These are phyloP conservation scores for Holothuria glaberrima DNA, from an alignment of 35 echinoderm and acorn worm species.

Conservation along the genomic window DNA sequence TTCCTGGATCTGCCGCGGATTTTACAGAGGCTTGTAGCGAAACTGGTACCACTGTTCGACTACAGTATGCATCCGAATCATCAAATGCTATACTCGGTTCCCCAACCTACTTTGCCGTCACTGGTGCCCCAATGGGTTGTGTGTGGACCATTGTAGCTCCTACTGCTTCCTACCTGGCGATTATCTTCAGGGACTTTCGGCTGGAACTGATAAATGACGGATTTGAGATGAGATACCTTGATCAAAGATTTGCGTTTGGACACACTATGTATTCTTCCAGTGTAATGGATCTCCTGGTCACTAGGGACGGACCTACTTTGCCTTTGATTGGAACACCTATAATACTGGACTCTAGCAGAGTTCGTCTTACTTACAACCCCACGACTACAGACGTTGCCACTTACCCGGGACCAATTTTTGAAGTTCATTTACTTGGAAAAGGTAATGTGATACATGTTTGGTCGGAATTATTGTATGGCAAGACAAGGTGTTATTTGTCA, in stretches of 20 bases:
- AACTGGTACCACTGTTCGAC: no score
- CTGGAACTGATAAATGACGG: background rate
- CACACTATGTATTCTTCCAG: background rate
- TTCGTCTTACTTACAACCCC: background rate
- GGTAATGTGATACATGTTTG: background rate
- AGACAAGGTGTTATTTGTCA: no score
- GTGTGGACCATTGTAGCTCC: background rate
- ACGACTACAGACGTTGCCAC: background rate
- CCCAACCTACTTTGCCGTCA: no score
- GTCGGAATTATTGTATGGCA: background rate
- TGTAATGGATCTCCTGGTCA: background rate
- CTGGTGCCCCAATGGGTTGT: background rate
- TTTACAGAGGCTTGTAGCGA: no score
- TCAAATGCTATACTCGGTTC: no score
- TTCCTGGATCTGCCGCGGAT: no score
- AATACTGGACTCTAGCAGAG: background rate
- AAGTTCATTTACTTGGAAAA: conserved; percentile 8
- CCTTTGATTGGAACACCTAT: background rate
- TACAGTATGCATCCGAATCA: no score
- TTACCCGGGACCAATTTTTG: background rate
- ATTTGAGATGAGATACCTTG: background rate
- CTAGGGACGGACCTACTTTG: background rate
- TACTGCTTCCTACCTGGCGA: background rate
- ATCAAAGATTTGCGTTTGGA: background rate
- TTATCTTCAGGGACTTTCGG: background rate